Percentiles rank a stretch among this genome's conserved stretches.
These are phyloP conservation scores for Alouatta palliata DNA, from an alignment of 2,113 vertebrate genomes.

Conservation along the genomic window DNA sequence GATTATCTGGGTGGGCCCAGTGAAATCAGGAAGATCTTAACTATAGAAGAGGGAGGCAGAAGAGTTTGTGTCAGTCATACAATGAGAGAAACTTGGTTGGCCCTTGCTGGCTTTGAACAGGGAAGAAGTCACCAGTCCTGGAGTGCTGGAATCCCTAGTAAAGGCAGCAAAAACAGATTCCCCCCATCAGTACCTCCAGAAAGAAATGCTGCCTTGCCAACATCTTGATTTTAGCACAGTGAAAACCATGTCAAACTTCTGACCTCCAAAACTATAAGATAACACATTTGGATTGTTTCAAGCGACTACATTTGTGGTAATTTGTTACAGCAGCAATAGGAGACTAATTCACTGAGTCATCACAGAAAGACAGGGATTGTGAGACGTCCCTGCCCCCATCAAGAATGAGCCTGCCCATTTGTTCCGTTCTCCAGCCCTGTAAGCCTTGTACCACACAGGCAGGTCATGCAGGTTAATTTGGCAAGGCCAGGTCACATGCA, in stretches of 20 bases:
- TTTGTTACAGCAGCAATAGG: background rate
- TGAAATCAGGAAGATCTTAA: background rate
- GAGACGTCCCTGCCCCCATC: background rate
- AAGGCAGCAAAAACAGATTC: background rate
- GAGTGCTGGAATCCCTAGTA: background rate
- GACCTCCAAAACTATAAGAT: background rate
- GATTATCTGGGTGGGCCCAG: background rate
- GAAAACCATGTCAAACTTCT: background rate
- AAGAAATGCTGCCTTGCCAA: background rate
- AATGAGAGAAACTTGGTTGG: background rate
- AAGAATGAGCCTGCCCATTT: background rate
- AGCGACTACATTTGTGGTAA: background rate
- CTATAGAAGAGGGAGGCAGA: background rate
- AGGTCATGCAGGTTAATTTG: background rate
- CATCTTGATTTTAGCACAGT: background rate
- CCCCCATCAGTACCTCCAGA: background rate
- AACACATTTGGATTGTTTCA: background rate
- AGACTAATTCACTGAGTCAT: background rate
- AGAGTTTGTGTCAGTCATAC: background rate
- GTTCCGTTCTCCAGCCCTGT: background rate
- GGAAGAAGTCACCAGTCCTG: background rate
- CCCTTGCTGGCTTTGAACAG: background rate
- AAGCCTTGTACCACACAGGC: background rate
- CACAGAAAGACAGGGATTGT: background rate
- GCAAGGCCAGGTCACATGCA: background rate